Evolutionary conservation across 2,113 vertebrate species (phyloP).

Genomic region (Crotalus viridis): DNA sequence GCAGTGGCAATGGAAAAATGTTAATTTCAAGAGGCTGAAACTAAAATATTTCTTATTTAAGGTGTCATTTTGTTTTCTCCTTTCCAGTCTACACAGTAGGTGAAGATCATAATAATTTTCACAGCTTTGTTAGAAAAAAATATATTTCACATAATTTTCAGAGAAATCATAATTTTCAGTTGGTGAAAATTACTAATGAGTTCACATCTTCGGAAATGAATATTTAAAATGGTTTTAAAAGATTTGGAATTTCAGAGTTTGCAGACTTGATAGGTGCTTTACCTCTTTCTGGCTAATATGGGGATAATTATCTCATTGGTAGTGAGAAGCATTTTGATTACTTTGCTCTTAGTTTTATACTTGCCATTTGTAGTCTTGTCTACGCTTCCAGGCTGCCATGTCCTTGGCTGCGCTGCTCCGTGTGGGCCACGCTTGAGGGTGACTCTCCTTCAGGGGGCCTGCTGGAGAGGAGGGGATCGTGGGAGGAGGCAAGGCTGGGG

Average conservation of each 20-base stretch:
- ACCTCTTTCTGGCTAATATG: slow-evolving; percentile 29
- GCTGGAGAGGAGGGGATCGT: too few species aligned
- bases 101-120: neutral
- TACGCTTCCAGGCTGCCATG: too few species aligned
- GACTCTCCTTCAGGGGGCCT: too few species aligned
- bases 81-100: slow-evolving; percentile 24
- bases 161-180: neutral
- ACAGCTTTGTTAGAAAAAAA: neutral
- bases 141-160: neutral
- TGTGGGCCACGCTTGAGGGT: too few species aligned
- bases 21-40: slow-evolving; percentile 33
- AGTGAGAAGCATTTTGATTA: slow-evolving; percentile 30
- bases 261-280: slow-evolving; percentile 31
- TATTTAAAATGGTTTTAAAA: slow-evolving; percentile 38
- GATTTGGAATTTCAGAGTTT: slow-evolving; percentile 34
- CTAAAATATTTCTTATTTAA: slow-evolving; percentile 28
- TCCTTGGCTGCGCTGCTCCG: too few species aligned
- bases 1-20: slow-evolving; percentile 31
- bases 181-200: neutral
- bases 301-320: slow-evolving; percentile 35
- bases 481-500: too few species aligned
- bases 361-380: neutral
- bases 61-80: slow-evolving; percentile 50
- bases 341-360: neutral
- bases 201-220: slow-evolving; percentile 28